Conservation (phyloP, 2,888 invertebrate genomes). For the Alloplasta piceator region DNA sequence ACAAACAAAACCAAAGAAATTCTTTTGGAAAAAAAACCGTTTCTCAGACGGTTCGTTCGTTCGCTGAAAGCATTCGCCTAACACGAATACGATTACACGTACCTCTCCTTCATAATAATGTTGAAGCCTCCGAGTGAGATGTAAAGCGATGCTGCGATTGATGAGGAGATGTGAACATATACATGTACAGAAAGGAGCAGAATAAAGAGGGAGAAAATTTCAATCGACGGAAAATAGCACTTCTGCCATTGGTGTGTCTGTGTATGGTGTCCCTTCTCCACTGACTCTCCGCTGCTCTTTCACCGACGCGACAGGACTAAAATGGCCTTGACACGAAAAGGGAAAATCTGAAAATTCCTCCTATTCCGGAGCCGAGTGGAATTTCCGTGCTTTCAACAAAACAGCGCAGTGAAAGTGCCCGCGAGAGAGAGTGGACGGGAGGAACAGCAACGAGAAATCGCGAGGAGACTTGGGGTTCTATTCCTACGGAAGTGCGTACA, state of each 20-base stretch:
- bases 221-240: constrained; percentile 53
- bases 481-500: constrained; percentile 69
- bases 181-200: constrained; percentile 4
- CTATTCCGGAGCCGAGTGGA: constrained; percentile 63
- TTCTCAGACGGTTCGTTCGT: neutral
- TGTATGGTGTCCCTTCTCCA: neutral
- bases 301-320: constrained; percentile 16
- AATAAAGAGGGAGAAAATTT: constrained; percentile 41
- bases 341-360: constrained; percentile 66
- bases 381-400: constrained; percentile 63
- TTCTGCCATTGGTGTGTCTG: constrained; percentile 24
- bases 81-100: neutral
- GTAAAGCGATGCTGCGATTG: neutral
- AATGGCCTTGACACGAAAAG: constrained; percentile 65
- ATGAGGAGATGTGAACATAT: neutral
- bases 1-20: neutral
- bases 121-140: neutral
- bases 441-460: constrained; percentile 51
- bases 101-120: neutral
- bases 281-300: constrained; percentile 23
- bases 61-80: neutral
- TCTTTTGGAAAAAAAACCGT: neutral
- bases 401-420: constrained; percentile 19
- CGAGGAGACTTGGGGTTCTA: constrained; percentile 26
- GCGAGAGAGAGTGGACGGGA: constrained; percentile 10